phyloP scores from a whole-genome alignment of 2,113 vertebrate species.

The Psophia crepitans region DNA sequence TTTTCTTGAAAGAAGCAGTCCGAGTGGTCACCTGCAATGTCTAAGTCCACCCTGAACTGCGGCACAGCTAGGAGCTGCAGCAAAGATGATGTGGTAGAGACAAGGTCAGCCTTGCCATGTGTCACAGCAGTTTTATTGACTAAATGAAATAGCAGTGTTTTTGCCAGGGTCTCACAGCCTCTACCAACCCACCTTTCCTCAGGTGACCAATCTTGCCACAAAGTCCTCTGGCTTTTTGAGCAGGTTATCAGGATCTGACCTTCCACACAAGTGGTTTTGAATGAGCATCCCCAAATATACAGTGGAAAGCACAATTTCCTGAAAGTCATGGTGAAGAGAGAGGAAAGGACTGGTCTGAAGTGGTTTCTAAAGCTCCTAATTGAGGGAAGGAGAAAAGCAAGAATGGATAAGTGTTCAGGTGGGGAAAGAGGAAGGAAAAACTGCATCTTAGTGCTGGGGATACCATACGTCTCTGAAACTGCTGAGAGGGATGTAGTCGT shows the following conservation, averaged over 20 bases:
- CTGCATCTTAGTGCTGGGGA: background rate
- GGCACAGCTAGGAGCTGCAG: background rate
- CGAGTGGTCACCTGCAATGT: background rate
- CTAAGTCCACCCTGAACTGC: background rate
- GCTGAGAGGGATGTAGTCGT: slow-evolving; percentile 65
- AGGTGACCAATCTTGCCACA: background rate
- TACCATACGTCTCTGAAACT: slow-evolving; percentile 8
- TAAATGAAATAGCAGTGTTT: background rate
- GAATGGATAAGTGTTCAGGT: background rate
- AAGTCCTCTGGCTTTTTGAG: background rate
- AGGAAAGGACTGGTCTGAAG: background rate
- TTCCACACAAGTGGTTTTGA: background rate
- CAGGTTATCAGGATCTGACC: background rate
- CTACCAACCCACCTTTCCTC: background rate
- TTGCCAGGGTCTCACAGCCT: background rate
- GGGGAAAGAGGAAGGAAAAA: background rate
- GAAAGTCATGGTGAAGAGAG: background rate
- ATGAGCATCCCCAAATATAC: background rate
- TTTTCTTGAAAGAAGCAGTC: background rate
- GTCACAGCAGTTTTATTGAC: background rate
- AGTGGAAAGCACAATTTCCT: background rate
- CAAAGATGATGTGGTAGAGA: background rate
- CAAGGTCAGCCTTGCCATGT: background rate
- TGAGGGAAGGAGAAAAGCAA: background rate
- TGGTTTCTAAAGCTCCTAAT: background rate